Conservation (phyloP, 2,113 vertebrate species). For the Butastur rufipennis region DNA sequence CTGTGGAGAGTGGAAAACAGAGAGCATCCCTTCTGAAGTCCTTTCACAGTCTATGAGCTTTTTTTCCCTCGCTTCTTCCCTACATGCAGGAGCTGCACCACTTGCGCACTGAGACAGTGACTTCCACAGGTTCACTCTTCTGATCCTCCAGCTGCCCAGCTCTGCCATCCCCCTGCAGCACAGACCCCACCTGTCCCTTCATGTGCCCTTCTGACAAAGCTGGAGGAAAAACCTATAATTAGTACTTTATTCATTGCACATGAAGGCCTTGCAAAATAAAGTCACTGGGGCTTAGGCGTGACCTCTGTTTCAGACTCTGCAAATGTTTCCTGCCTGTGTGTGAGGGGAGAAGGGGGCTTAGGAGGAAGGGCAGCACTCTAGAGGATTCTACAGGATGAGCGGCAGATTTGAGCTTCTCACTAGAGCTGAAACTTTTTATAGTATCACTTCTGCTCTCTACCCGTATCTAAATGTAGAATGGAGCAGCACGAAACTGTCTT, state of each 20-base stretch:
- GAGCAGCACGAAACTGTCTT: not conserved
- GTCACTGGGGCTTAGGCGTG: not conserved
- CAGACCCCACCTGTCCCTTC: not conserved
- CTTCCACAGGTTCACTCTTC: not conserved
- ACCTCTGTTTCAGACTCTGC: not conserved
- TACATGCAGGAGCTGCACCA: not conserved
- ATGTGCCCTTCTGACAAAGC: not conserved
- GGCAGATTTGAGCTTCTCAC: not conserved
- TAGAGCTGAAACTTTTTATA: conserved; percentile 34
- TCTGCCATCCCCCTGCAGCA: not conserved
- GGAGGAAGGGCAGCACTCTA: not conserved
- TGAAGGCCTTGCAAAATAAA: not conserved
- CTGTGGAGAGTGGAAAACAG: not conserved
- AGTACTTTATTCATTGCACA: not conserved
- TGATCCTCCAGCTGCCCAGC: not conserved
- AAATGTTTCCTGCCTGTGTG: not conserved
- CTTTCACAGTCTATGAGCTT: not conserved
- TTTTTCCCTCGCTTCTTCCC: not conserved
- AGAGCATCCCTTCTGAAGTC: not conserved
- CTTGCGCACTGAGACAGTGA: not conserved
- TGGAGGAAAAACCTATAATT: not conserved
- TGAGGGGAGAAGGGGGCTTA: not conserved
- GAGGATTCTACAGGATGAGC: not conserved
- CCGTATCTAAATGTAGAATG: conserved; percentile 6
- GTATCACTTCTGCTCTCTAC: not conserved